Percentiles rank a stretch among this genome's conserved stretches.
Conservation (phyloP, 2,113 vertebrate genomes). For the Corapipo altera region DNA sequence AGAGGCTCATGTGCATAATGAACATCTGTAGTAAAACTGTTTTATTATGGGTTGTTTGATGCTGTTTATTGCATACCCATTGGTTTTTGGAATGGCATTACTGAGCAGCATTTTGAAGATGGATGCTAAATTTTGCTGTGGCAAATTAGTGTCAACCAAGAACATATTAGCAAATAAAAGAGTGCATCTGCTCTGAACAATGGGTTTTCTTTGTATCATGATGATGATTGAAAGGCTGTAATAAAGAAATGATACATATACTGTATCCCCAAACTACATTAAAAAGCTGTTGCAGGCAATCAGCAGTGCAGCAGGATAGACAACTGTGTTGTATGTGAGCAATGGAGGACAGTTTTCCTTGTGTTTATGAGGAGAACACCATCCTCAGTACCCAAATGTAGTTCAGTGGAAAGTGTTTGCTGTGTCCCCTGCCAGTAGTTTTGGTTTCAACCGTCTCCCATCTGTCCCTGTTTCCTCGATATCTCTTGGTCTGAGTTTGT, state of each 20-base stretch:
- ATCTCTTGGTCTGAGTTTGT: background rate
- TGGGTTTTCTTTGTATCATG: slow-evolving; percentile 19
- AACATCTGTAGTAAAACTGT: slow-evolving; percentile 66
- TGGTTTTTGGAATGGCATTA: slow-evolving; percentile 40
- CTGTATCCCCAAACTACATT: slow-evolving; percentile 34
- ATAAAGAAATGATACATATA: slow-evolving; percentile 54
- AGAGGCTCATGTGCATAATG: slow-evolving; percentile 57
- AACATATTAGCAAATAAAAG: slow-evolving; percentile 64
- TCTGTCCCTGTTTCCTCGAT: slow-evolving; percentile 6
- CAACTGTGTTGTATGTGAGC: background rate
- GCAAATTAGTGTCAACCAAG: slow-evolving; percentile 27
- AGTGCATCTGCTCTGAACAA: slow-evolving; percentile 35
- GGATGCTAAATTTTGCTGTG: slow-evolving; percentile 22
- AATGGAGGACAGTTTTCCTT: background rate
- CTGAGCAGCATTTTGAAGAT: slow-evolving; percentile 33
- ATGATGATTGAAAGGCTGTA: slow-evolving; percentile 42
- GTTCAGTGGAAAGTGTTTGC: background rate
- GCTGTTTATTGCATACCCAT: slow-evolving; percentile 19
- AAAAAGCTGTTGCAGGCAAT: slow-evolving; percentile 21
- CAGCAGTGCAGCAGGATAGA: background rate
- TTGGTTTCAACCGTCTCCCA: background rate
- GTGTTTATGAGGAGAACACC: background rate
- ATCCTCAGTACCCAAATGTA: background rate
- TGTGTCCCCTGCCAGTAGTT: background rate
- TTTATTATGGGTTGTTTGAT: slow-evolving; percentile 46